Evolutionary conservation across 2,888 invertebrate genomes (phyloP), one percentile per base, ranked within the genome.

Genomic region (Eupithecia subumbrata): DNA sequence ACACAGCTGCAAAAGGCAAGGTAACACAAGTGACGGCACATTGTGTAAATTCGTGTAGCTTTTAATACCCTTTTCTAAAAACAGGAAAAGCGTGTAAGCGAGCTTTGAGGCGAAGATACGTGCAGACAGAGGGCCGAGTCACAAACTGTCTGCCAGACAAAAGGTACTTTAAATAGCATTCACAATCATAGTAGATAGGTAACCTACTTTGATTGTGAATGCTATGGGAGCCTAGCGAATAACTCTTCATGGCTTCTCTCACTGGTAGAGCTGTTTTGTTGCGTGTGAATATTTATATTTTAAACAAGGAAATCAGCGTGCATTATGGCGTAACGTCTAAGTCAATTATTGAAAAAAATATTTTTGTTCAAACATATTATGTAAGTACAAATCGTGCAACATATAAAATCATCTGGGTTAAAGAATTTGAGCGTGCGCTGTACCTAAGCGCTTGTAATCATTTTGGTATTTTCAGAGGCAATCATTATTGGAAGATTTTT

Each of bases 81-180:
- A 56, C 56, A 56, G 22, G 56, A 56, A 56, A 56, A 11, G 56
- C 2, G 22, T 56, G 0, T 11, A 22, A 56, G 22, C 11, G n/a
- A 12, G 22, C 56, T 11, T 56, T 22, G 56, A 52, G 52, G n/a
- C 18, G n/a, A 56, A 22, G 9, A 56, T 22, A 56, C 52, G 56
- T 2, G 18, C 56, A 56, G 60, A 25, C 60, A 60, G 22, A 25
- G 25, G 60, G 25, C 60, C 25, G 60, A 60, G 60, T 60, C 60
- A 60, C 60, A 60, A 60, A 60, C 60, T 60, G 60, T 60, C 60
- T 60, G 60, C 25, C 60, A 5, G 60, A 14, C 60, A 14, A 60
- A 60, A 60, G 60, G 22, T 22, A 22, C 56, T 7, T 48, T 18
- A 5, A 4, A 37, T 37, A 37, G 7, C 45, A 5, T 18, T 7